Evolutionary conservation across 2,113 vertebrate genomes (phyloP).

Genomic region (Pseudorectes ferrugineus): DNA sequence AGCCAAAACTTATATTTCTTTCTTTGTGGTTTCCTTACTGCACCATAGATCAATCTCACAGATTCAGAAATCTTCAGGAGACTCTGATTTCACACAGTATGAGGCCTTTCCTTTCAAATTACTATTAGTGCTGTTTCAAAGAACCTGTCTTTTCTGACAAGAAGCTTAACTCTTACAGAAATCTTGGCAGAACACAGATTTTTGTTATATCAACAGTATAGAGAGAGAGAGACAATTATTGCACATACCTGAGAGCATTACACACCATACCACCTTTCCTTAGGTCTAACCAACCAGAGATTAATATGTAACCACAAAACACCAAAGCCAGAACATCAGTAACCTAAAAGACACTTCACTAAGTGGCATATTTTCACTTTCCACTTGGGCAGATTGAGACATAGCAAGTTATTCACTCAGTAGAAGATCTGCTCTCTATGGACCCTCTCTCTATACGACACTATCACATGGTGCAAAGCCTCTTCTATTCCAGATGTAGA

Average conservation of each 20-base stretch:
- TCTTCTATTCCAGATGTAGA: neutral
- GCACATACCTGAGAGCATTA: neutral
- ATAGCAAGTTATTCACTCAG: neutral
- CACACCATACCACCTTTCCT: neutral
- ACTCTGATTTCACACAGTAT: neutral
- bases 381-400: neutral
- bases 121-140: neutral
- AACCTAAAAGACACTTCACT: neutral
- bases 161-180: neutral
- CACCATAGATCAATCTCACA: neutral
- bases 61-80: neutral
- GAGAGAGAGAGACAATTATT: neutral
- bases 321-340: neutral
- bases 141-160: neutral
- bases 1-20: neutral
- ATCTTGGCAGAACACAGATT: neutral
- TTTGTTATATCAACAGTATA: neutral
- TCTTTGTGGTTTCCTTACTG: neutral
- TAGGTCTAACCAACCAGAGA: rapidly evolving
- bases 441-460: too few relatives aligned
- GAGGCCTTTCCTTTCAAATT: neutral
- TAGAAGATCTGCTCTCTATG: neutral
- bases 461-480: neutral
- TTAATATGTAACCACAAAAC: neutral
- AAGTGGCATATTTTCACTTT: neutral